phyloP scores from a whole-genome alignment of 2,797 vertebrate genomes.

The Manis pentadactyla region DNA sequence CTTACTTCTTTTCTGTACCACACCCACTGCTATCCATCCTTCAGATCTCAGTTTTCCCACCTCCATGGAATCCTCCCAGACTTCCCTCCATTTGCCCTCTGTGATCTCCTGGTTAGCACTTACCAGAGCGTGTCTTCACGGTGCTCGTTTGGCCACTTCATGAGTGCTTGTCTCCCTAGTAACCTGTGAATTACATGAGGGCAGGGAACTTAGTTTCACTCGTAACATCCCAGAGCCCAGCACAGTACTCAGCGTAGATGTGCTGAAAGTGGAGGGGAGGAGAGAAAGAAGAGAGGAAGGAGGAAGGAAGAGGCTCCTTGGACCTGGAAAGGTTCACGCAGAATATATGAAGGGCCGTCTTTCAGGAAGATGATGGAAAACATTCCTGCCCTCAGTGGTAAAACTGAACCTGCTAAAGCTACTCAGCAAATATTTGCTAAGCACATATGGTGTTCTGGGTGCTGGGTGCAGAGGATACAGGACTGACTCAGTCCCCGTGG shows the following conservation, averaged over 20 bases:
- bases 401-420: not conserved
- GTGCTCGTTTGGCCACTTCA: not conserved
- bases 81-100: not conserved
- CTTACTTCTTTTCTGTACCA: not conserved
- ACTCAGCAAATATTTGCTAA: not conserved
- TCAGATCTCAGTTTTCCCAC: not conserved
- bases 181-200: not conserved
- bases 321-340: not conserved
- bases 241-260: not conserved
- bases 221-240: not conserved
- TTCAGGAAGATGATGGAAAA: not conserved
- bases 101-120: not conserved
- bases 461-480: not conserved
- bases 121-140: not conserved
- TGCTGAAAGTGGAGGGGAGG: not conserved
- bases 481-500: not conserved
- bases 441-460: not conserved
- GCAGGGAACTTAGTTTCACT: not conserved
- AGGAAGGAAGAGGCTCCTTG: not conserved
- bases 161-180: not conserved
- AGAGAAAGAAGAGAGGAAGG: not conserved
- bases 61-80: not conserved
- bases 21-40: not conserved
- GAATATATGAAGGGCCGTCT: not conserved
- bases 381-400: not conserved